Base-by-base conservation (phyloP, 1,140 invertebrate species). In the Drosophila orena region DNA sequence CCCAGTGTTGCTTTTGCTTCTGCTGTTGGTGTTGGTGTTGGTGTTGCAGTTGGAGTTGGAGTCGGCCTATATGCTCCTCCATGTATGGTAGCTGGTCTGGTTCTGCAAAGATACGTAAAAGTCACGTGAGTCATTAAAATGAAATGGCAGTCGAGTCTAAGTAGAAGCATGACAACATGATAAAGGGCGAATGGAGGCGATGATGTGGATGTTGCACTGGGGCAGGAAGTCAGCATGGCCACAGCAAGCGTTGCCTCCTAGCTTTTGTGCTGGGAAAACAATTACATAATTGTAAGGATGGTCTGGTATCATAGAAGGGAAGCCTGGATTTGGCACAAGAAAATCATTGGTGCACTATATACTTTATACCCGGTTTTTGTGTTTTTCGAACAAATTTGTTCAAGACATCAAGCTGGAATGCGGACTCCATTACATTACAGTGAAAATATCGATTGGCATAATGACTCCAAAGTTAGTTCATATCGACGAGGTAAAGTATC, bases 121-220 rank as follows among this genome's bases (percentile, higher is more conserved):
- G 83, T 89, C 83, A 88, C 84, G 83, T 88, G 83, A 89, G 83
- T 88, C 83, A 88, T 88, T 88, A 88, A 88, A 88, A 88, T 83
- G 83, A 79, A 88, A 89, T 83, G 79, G 79, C 84, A 88, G 83
- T 77, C 72, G 59, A 53, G 40, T 64, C 43, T 65, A 79, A 72
- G 60, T 50, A 79, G 62, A 50, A 75, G 35, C 58, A 50, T 74
- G 70, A 64, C 58, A 70, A 64, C 58, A 50, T 74, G 70, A 64
- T 50, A 70, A 64, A 74, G 71, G 50, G 53, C 59, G 37, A 14
- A 43, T 34, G 47, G 15, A 35, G 27, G 30, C 17, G 47, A 46
- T 20, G 12, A 42, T 52, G 47, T 17, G 34, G 15, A 17, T 15
- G 35, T 20, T 49, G 24, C 43, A 60, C 52, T 56, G 57, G 56